Evolutionary conservation across 2,888 invertebrate species (phyloP).

Genomic region (Cerastis rubricosa): DNA sequence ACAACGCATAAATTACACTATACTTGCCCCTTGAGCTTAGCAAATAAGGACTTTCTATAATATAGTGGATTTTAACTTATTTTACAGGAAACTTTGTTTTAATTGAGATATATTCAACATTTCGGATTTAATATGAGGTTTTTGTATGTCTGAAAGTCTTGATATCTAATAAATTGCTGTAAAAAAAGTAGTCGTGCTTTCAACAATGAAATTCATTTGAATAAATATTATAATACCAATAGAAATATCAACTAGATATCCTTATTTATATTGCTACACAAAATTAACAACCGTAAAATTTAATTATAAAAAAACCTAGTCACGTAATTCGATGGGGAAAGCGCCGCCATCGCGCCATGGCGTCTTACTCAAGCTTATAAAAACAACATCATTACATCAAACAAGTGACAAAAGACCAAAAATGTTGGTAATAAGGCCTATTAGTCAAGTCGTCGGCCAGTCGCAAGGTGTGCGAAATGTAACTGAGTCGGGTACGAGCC

Average conservation of each 20-base stretch:
- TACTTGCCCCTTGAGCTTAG: constrained; percentile 68
- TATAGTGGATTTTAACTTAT: constrained; percentile 69
- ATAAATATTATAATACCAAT: background rate
- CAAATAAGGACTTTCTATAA: constrained; percentile 59
- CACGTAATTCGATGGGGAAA: constrained; percentile 47
- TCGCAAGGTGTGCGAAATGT: constrained; percentile 86
- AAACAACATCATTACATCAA: constrained; percentile 73
- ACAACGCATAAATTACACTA: constrained; percentile 81
- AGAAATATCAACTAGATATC: background rate
- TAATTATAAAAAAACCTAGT: constrained; percentile 18
- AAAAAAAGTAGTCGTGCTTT: background rate
- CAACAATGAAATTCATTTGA: background rate
- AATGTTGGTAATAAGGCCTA: constrained; percentile 82
- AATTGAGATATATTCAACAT: constrained; percentile 17
- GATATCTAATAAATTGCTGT: background rate
- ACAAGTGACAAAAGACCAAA: constrained; percentile 82
- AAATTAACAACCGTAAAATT: constrained; percentile 38
- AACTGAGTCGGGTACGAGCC: constrained; percentile 80
- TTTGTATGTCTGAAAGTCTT: background rate
- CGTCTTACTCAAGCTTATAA: constrained; percentile 63
- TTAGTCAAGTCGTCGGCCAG: constrained; percentile 82
- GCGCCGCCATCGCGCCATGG: constrained; percentile 39
- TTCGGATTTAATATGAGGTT: background rate
- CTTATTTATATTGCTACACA: constrained; percentile 1
- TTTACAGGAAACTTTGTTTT: constrained; percentile 31